These are phyloP conservation scores for Reticulitermes speratus DNA, from an alignment of 1,140 invertebrate genomes.

Conservation along the genomic window DNA sequence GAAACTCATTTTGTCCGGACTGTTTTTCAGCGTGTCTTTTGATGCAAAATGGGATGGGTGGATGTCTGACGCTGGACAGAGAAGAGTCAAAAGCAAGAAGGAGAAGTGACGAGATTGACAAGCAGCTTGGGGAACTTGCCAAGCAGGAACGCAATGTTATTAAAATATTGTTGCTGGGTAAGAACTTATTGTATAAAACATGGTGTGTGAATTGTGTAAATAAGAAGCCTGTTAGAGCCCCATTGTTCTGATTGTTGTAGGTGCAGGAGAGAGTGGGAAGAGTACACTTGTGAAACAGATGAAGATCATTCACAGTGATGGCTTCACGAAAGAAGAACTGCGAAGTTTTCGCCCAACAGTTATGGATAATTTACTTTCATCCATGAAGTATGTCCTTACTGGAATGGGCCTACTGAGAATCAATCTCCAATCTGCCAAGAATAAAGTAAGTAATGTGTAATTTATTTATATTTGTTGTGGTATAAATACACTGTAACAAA, in stretches of 20 bases:
- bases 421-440: slow-evolving; percentile 59
- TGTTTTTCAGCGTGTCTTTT: slow-evolving; percentile 19
- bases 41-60: slow-evolving; percentile 46
- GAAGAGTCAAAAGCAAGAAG: slow-evolving; percentile 51
- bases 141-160: slow-evolving; percentile 52
- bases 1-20: not conserved
- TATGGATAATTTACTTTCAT: slow-evolving; percentile 64
- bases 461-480: not conserved
- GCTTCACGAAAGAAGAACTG: slow-evolving; percentile 67
- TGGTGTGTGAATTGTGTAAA: not conserved
- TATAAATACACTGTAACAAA: not conserved
- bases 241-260: slow-evolving; percentile 41
- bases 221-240: not conserved
- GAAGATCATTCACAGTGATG: slow-evolving; percentile 76
- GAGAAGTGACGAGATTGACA: slow-evolving; percentile 52
- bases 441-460: slow-evolving; percentile 50
- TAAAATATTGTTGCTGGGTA: slow-evolving; percentile 54
- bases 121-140: slow-evolving; percentile 48
- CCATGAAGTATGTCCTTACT: slow-evolving; percentile 67
- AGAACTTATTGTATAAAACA: not conserved
- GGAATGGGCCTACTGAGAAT: slow-evolving; percentile 66
- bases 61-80: slow-evolving; percentile 52
- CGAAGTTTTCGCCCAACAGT: slow-evolving; percentile 63
- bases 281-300: slow-evolving; percentile 71
- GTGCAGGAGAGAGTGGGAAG: slow-evolving; percentile 68